Evolutionary conservation across 53 echinoderm and acorn worm genomes (phyloP).

Genomic region (Luidia sarsii): DNA sequence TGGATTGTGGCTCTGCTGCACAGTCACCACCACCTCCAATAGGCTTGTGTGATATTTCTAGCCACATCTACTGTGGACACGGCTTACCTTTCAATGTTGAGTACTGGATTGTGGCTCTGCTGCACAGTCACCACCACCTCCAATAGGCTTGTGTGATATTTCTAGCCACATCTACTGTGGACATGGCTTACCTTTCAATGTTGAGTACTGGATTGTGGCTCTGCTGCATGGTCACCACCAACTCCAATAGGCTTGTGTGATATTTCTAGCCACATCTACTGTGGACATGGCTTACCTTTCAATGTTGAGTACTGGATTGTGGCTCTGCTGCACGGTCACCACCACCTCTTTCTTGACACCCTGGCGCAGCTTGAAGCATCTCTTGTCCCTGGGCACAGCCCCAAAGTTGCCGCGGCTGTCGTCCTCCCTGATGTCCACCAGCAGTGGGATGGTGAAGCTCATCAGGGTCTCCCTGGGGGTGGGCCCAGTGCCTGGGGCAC

Average conservation of each 20-base stretch:
- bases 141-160: too few relatives aligned
- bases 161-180: too few relatives aligned
- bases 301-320: slow-evolving; percentile 79
- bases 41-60: too few relatives aligned
- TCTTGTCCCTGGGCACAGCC: slow-evolving; percentile 86
- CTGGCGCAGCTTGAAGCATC: slow-evolving; percentile 90
- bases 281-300: slow-evolving; percentile 93
- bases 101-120: slow-evolving; percentile 70
- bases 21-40: slow-evolving; percentile 86
- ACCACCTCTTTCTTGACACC: slow-evolving; percentile 88
- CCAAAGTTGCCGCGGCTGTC: slow-evolving; percentile 87
- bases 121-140: slow-evolving; percentile 91
- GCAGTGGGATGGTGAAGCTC: slow-evolving; percentile 83
- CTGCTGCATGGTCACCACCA: slow-evolving; percentile 85
- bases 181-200: slow-evolving; percentile 94
- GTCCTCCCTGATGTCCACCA: slow-evolving; percentile 94
- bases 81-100: slow-evolving; percentile 93
- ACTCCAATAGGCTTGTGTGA: too few relatives aligned
- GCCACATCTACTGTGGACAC: too few relatives aligned
- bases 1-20: slow-evolving; percentile 75
- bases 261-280: too few relatives aligned
- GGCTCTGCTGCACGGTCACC: slow-evolving; percentile 80
- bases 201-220: slow-evolving; percentile 72
- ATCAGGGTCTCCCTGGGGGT: slow-evolving; percentile 74
- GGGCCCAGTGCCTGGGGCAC: slow-evolving; percentile 57